Evolutionary conservation across 2,888 invertebrate genomes (phyloP), one percentile per base, ranked within the genome.

Genomic region (Phrixothrix hirtus): DNA sequence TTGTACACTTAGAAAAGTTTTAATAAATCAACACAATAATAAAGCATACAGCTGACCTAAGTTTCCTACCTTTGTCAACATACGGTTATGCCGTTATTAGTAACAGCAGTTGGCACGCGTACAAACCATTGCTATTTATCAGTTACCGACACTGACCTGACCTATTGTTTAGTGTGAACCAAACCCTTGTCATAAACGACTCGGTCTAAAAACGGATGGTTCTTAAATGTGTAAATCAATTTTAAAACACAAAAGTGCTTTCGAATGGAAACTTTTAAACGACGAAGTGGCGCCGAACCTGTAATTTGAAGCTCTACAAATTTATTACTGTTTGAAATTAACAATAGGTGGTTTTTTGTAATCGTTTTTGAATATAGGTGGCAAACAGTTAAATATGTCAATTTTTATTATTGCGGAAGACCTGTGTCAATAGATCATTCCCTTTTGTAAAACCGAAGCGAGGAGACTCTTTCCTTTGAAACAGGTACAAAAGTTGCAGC

Each of bases 181-280:
- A 34, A 16, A 53, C 47, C 45, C 39, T 45, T 31, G 45, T 51
- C 51, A 51, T 46, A 41, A 46, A 50, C 41, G 42, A 14, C 27
- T 43, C 36, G 42, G 14, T 43, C 11, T 12, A 13, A 36, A 13
- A 16, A 26, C 30, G 14, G 42, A 38, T 26, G 41, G 41, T 41
- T 27, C 45, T 41, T 39, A 13, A 46, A 46, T 39, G 15, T 41
- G 51, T 51, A 51, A 51, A 51, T 51, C 51, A 51, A 45, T 51
- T 38, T 26, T 27, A 38, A 43, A 38, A 49, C 42, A 34, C 38
- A 21, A 37, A 32, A 42, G n/a, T 37, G 36, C 15, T 37, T 49
- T 37, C 25, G 30, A 15, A 31, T 30, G 49, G 29, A 32, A 47
- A 35, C n/a, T 15, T 45, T 10, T n/a, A 26, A 44, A 45, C 45